Evolutionary conservation across 2,113 vertebrate genomes (phyloP), one percentile per base, ranked within the genome.

Genomic region (Xiphophorus maculatus): DNA sequence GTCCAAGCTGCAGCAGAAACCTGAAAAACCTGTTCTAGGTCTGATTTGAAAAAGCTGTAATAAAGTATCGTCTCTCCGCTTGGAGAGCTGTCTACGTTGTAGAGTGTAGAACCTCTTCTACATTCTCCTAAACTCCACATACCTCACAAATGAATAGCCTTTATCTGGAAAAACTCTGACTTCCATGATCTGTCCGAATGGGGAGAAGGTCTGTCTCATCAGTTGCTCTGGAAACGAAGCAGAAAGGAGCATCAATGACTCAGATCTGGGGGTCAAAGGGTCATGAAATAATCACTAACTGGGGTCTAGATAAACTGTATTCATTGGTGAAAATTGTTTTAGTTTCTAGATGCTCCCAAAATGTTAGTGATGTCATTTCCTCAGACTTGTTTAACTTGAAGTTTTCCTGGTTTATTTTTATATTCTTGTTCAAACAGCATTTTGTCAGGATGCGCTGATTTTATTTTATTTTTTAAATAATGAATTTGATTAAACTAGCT

Each of bases 121-220:
- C 28, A 28, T 28, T 28, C 28, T 28, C 28, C 28, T 28, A 28
- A 28, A 28, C 8, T 22, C 3, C 17, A 73, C 74, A 1, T 93
- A 98, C 98, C 98, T 95, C 88, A 99, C 94, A 70, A 99, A 99
- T 62, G 98, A 99, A 90, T 99, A 99, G 58, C 98, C 98, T 95
- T 99, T 99, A 91, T 99, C 98, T 0, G 97, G 98, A 89, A 99
- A 99, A 87, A 99, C 97, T 80, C 98, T 88, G 83, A 99, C 96
- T 89, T 99, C 98, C 97, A 99, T 95, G 89, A 99, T 98, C 93
- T 97, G 97, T 74, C 98, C 98, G 69, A 99, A 99, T 8, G 96
- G 96, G 27, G 97, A 97, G 90, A 99, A 99, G 60, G 98, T 98
- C 95, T 98, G 97, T 87, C 98, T 97, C 98, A 99, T 99, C 70